Evolutionary conservation across 2,113 vertebrate genomes (phyloP).

Genomic region (Copsychus sechellarum): DNA sequence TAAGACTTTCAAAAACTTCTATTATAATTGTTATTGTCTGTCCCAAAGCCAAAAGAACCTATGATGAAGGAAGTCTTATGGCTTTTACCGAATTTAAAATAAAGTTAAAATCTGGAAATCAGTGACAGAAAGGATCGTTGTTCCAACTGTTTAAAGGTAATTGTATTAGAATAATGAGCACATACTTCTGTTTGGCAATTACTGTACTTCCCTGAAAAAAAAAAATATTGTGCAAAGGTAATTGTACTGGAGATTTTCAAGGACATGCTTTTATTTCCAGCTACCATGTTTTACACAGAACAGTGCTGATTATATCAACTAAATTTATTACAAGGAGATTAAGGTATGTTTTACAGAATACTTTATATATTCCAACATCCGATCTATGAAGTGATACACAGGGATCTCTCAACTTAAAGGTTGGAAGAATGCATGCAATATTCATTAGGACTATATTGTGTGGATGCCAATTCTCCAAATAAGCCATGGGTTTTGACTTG

Average conservation of each 20-base stretch:
- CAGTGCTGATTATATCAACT: background rate
- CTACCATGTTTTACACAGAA: background rate
- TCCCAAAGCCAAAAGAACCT: background rate
- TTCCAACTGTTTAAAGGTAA: background rate
- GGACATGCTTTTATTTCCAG: constrained; percentile 9
- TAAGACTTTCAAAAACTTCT: background rate
- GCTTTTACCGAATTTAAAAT: background rate
- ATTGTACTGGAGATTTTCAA: constrained; percentile 1
- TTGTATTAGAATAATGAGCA: constrained; percentile 31
- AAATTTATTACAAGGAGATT: constrained; percentile 1
- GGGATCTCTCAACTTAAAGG: background rate
- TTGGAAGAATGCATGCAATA: background rate
- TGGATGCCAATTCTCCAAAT: background rate
- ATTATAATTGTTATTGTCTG: background rate
- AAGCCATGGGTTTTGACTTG: background rate
- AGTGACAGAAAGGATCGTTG: background rate
- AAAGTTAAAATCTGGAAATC: background rate
- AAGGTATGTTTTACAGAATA: background rate
- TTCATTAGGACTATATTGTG: accelerated
- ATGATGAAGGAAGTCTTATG: background rate
- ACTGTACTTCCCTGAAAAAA: constrained; percentile 26
- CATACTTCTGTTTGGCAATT: constrained; percentile 17
- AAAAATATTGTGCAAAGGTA: background rate
- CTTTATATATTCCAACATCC: background rate
- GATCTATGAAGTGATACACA: background rate